A percentile compares a stretch with the other conserved stretches of the same genome.
These are phyloP conservation scores for Aporophyla nigra DNA, from an alignment of 2,888 invertebrate species.

Conservation along the genomic window DNA sequence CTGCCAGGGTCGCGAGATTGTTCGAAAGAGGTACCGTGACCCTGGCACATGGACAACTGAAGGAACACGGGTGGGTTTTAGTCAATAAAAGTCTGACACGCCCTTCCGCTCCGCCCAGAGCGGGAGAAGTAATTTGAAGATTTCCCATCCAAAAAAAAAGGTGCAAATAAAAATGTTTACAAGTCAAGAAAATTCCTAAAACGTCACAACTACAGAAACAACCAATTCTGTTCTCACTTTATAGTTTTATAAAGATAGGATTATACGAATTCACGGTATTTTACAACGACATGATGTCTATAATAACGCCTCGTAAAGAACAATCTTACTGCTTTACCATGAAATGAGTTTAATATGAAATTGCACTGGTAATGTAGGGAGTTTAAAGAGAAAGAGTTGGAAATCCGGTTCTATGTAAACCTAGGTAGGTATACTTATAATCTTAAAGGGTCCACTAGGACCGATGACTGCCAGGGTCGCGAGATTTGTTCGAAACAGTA, in stretches of 20 bases:
- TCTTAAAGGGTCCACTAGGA: too few relatives aligned
- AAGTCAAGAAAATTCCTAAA: not conserved
- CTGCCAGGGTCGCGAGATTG: too few relatives aligned
- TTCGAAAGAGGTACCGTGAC: too few relatives aligned
- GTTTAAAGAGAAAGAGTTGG: not conserved
- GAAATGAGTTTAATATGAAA: not conserved
- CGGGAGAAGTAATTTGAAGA: too few relatives aligned
- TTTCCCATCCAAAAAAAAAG: too few relatives aligned
- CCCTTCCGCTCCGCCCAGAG: too few relatives aligned
- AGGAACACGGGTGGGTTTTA: too few relatives aligned
- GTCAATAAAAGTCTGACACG: too few relatives aligned
- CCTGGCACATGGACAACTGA: too few relatives aligned
- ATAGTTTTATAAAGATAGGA: slow-evolving; percentile 22
- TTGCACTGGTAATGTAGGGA: not conserved
- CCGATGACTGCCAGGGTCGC: too few relatives aligned
- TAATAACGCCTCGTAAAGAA: slow-evolving; percentile 25
- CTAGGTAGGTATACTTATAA: not conserved
- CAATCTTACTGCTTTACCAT: slow-evolving; percentile 11
- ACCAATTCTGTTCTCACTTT: slow-evolving; percentile 9
- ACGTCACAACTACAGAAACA: not conserved
- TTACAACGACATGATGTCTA: not conserved
- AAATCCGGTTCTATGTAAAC: not conserved
- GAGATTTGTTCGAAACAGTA: too few relatives aligned
- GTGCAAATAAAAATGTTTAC: too few relatives aligned
- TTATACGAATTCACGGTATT: not conserved